phyloP scores from a whole-genome alignment of 2,113 vertebrate species.

The Chaenocephalus aceratus region DNA sequence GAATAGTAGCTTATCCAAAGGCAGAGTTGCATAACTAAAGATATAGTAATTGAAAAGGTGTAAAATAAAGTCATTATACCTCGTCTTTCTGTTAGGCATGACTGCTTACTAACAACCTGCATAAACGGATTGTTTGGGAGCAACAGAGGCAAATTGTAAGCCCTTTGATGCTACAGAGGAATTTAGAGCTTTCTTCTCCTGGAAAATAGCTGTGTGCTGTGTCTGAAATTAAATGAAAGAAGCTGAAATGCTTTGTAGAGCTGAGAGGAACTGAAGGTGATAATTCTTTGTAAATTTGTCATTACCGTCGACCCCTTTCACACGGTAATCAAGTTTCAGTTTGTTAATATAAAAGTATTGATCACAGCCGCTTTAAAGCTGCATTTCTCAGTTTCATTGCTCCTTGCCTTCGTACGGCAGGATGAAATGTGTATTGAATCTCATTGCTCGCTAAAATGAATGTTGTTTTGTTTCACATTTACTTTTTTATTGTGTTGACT shows the following conservation, averaged over 20 bases:
- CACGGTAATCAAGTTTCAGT: background rate
- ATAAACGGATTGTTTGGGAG: background rate
- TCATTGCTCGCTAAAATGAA: slow-evolving; percentile 24
- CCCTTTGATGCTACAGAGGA: too few species aligned
- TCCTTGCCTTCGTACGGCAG: background rate
- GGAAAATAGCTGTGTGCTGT: background rate
- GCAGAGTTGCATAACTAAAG: too few species aligned
- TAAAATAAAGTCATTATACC: background rate
- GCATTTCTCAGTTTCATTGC: background rate
- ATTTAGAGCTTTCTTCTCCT: too few species aligned
- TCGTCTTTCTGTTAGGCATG: background rate
- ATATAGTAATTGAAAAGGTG: background rate
- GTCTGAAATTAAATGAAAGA: too few species aligned
- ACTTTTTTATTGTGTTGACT: slow-evolving; percentile 44
- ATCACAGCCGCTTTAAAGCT: background rate
- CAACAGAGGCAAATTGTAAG: background rate
- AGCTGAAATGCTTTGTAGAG: too few species aligned
- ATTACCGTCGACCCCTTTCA: background rate
- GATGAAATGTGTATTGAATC: background rate
- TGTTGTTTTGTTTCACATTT: slow-evolving; percentile 25
- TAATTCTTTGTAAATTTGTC: background rate
- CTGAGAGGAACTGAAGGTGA: too few species aligned
- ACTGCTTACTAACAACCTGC: background rate
- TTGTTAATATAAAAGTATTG: background rate
- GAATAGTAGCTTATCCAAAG: background rate